A percentile compares a stretch with the other conserved stretches of the same genome.
phyloP scores from a whole-genome alignment of 2,797 vertebrate species.

The Cyclopterus lumpus region DNA sequence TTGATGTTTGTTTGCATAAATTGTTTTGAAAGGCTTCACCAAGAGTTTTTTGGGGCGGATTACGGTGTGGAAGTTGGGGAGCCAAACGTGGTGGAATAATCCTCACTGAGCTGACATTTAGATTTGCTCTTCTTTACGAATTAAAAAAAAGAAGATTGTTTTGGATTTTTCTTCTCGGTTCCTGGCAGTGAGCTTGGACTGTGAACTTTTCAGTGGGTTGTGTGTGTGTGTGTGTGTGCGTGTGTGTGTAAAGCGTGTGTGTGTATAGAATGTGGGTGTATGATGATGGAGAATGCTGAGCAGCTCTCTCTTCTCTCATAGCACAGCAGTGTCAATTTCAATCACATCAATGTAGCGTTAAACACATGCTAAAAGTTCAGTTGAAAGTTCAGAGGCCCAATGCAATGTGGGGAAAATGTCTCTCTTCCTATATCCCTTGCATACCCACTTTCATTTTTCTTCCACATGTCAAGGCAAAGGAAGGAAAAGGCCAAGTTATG shows the following conservation, averaged over 20 bases:
- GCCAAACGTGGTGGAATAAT: conserved; percentile 79
- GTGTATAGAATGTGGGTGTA: conserved; percentile 32
- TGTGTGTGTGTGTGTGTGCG: conserved; percentile 32
- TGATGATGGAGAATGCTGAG: conserved; percentile 50
- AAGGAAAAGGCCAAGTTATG: conserved; percentile 55
- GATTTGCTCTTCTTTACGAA: conserved; percentile 75
- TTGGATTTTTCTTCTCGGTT: conserved; percentile 69
- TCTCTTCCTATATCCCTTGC: conserved; percentile 67
- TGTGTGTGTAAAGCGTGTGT: conserved; percentile 9
- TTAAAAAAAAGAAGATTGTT: conserved; percentile 65
- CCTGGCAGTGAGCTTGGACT: conserved; percentile 65
- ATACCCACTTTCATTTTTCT: conserved; percentile 68
- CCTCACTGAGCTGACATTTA: conserved; percentile 77
- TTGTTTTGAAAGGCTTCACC: conserved; percentile 96
- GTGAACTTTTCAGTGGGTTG: conserved; percentile 71
- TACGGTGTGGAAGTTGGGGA: conserved; percentile 82
- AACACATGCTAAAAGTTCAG: conserved; percentile 73
- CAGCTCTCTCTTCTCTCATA: conserved; percentile 55
- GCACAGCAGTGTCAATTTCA: conserved; percentile 74
- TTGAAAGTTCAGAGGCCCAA: conserved; percentile 62
- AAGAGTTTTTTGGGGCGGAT: conserved; percentile 91
- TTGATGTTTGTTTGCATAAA: conserved; percentile 98
- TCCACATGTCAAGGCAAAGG: conserved; percentile 55
- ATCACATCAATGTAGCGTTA: conserved; percentile 73
- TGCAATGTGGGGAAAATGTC: conserved; percentile 57